These are phyloP conservation scores for Rhagoletis zephyria DNA, from an alignment of 1,140 invertebrate genomes.

Conservation along the genomic window DNA sequence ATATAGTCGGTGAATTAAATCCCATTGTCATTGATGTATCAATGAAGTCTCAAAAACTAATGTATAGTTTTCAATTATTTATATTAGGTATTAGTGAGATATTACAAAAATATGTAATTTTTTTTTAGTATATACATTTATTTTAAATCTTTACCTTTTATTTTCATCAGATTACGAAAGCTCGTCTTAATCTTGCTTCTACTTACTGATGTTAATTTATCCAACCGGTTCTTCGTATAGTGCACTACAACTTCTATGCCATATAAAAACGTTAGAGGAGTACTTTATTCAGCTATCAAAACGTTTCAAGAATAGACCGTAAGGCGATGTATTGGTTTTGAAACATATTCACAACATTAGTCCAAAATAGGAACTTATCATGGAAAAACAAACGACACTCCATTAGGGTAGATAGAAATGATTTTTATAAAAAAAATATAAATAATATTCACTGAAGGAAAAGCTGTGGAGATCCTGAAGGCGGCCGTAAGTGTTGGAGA, in stretches of 20 bases:
- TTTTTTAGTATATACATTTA: neutral
- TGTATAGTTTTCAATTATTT: too few relatives aligned
- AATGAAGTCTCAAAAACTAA: too few relatives aligned
- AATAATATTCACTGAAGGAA: constrained; percentile 4
- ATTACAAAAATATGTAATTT: neutral
- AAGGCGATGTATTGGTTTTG: neutral
- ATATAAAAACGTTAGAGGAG: neutral
- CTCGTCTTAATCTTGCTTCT: constrained; percentile 13
- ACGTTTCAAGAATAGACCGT: neutral
- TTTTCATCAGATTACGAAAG: constrained; percentile 3
- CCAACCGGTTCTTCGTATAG: neutral
- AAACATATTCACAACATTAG: neutral
- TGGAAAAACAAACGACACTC: constrained; percentile 30
- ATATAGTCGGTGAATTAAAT: too few relatives aligned
- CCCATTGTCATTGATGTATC: too few relatives aligned
- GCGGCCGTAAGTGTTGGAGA: neutral
- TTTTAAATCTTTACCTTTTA: neutral
- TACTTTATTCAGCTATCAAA: neutral
- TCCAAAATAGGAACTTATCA: constrained; percentile 3
- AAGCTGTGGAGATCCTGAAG: neutral
- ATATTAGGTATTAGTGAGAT: too few relatives aligned
- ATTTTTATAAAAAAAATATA: constrained; percentile 45
- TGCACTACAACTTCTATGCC: constrained; percentile 6
- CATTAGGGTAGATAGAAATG: constrained; percentile 47
- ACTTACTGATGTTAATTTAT: constrained; percentile 2